A percentile compares a stretch with the other conserved stretches of the same genome.
Conservation (phyloP, 2,888 invertebrate genomes). For the Amiota minor region DNA sequence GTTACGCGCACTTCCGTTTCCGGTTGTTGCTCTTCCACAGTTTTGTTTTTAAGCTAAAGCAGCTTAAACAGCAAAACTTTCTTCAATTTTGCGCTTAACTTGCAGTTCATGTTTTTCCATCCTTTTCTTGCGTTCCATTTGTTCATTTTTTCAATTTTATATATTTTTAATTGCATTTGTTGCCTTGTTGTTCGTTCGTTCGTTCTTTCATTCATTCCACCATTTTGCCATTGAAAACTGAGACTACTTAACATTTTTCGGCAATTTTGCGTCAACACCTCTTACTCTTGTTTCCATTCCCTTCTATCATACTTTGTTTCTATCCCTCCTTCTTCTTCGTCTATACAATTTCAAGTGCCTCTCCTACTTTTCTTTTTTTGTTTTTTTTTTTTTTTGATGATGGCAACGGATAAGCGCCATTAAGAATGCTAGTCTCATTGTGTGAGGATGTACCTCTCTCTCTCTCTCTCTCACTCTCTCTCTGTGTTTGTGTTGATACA, state of each 20-base stretch:
- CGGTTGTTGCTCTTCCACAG: not conserved
- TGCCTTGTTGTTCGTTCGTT: not conserved
- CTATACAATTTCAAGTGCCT: constrained; percentile 23
- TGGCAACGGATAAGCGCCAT: constrained; percentile 29
- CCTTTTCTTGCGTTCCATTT: constrained; percentile 4
- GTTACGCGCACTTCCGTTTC: constrained; percentile 18
- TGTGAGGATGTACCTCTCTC: not conserved
- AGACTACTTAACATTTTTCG: constrained; percentile 28
- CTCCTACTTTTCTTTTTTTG: too few relatives aligned
- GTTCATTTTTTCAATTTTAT: constrained; percentile 15
- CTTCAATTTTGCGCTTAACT: constrained; percentile 47
- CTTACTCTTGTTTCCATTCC: not conserved
- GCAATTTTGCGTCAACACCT: constrained; percentile 14
- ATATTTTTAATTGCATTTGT: constrained; percentile 17
- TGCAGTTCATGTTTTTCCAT: constrained; percentile 34
- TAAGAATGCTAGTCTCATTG: constrained; percentile 17
- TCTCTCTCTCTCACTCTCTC: constrained; percentile 33
- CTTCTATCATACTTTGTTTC: too few relatives aligned
- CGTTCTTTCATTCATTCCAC: not conserved
- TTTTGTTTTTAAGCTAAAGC: not conserved
- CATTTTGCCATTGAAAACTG: constrained; percentile 23
- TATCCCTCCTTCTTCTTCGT: not conserved
- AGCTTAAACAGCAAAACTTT: not conserved
- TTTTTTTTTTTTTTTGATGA: too few relatives aligned
- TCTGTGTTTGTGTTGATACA: constrained; percentile 63